phyloP scores from a whole-genome alignment of 2,113 vertebrate genomes.

The Smithornis capensis region DNA sequence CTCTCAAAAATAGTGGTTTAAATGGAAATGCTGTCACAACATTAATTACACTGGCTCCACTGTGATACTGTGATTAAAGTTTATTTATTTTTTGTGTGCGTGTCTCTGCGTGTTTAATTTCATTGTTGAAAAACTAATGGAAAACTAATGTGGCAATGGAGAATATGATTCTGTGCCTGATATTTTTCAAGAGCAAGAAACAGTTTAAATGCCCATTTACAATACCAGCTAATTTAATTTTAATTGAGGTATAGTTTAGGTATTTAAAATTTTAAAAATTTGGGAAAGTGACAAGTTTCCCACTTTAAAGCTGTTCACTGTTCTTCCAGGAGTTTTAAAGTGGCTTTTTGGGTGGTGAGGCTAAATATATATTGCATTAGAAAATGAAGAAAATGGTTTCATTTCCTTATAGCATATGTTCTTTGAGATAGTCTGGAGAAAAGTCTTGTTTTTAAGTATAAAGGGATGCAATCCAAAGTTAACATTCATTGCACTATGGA shows the following conservation, averaged over 20 bases:
- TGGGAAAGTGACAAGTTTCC: slow-evolving; percentile 44
- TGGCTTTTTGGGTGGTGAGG: background rate
- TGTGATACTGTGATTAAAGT: slow-evolving; percentile 70
- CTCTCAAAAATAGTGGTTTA: slow-evolving; percentile 63
- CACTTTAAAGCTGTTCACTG: slow-evolving; percentile 28
- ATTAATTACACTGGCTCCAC: slow-evolving; percentile 76
- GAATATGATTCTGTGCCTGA: slow-evolving; percentile 65
- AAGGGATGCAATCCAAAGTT: background rate
- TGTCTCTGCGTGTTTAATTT: slow-evolving; percentile 64
- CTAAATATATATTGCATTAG: background rate
- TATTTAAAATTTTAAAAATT: slow-evolving; percentile 57
- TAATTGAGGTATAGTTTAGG: slow-evolving; percentile 55
- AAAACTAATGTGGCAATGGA: slow-evolving; percentile 77
- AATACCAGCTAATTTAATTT: slow-evolving; percentile 56
- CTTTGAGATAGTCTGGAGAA: background rate
- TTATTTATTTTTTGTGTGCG: slow-evolving; percentile 65
- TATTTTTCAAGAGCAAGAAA: slow-evolving; percentile 45
- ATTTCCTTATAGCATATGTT: background rate
- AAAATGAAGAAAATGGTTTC: background rate
- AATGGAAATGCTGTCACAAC: slow-evolving; percentile 80
- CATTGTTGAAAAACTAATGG: slow-evolving; percentile 72
- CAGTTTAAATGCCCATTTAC: slow-evolving; percentile 51
- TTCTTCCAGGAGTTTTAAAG: slow-evolving; percentile 40
- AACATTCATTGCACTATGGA: background rate
- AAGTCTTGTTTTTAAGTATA: background rate